Evolutionary conservation across 1,140 invertebrate species (phyloP), one percentile per base, ranked within the genome.

Genomic region (Dendroctonus valens): DNA sequence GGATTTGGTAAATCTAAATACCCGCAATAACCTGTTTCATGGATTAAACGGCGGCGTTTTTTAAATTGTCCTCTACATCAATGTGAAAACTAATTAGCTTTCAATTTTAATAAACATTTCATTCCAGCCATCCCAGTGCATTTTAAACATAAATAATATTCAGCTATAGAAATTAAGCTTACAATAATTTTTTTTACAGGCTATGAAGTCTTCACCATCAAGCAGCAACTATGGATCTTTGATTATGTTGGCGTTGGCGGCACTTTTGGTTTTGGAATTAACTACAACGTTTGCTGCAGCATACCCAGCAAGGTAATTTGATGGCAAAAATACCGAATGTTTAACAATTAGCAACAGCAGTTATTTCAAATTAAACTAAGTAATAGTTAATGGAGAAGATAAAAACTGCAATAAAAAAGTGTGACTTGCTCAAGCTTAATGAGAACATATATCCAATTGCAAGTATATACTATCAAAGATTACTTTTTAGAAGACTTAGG

Each of bases 281-380:
- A 65, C 71, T 11, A 65, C 69, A 37, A 69, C 67, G n/a, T 64
- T 67, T 60, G 69, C 69, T 39, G 69, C 67, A 41, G 69, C 71
- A 14, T 70, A 71, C 55, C 62, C 67, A 39, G 42, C 71, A 60
- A 72, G 69, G 65, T 72, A 70, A 65, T 6, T 39, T 46, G 57
- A 46, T 44, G 11, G 7, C 7, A 40, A 26, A 2, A 1, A 1
- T 26, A 1, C 26, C 26, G 3, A n/a, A n/a, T n/a, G 7, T 41
- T 55, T 55, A 39, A 11, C 1, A 55, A 38, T 55, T 4, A 1
- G 38, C 3, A 41, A 39, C 37, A 55, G 41, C 53, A 3, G 53
- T 3, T 9, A 39, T 38, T 38, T 8, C 53, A 12, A 51, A n/a
- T 3, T 51, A 51, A 3, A 51, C n/a, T 40, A 26, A 55, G 5